Evolutionary conservation across 2,113 vertebrate genomes (phyloP).

Genomic region (Porphyrio hochstetteri): DNA sequence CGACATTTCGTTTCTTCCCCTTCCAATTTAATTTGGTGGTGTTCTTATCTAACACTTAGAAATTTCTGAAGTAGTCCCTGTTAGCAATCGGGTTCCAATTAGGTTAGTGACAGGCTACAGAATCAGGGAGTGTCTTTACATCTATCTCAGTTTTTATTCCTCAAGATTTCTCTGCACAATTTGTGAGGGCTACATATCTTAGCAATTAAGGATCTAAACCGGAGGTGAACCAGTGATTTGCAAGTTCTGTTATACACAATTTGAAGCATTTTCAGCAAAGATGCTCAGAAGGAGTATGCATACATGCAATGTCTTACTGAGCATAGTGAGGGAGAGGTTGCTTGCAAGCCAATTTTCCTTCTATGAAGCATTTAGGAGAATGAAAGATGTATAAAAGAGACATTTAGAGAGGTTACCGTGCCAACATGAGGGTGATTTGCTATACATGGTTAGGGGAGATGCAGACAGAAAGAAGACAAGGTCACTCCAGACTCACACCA

Average conservation of each 20-base stretch:
- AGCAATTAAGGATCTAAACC: neutral
- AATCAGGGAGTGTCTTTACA: neutral
- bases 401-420: slow-evolving; percentile 10
- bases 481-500: neutral
- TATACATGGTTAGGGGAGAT: neutral
- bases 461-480: neutral
- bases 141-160: neutral
- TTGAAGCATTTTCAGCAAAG: neutral
- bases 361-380: slow-evolving; percentile 8
- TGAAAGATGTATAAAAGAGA: slow-evolving; percentile 26
- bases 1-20: neutral
- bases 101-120: neutral
- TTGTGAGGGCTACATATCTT: neutral
- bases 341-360: slow-evolving; percentile 26
- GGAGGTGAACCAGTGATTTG: neutral
- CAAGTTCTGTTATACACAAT: neutral
- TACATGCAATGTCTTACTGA: neutral
- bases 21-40: neutral
- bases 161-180: neutral
- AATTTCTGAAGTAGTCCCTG: neutral
- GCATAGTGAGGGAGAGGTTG: neutral
- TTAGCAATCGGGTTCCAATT: neutral
- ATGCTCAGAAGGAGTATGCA: neutral
- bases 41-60: neutral
- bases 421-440: neutral